Evolutionary conservation across 2,797 vertebrate species (phyloP).

Genomic region (Sebastes ruberrimus): DNA sequence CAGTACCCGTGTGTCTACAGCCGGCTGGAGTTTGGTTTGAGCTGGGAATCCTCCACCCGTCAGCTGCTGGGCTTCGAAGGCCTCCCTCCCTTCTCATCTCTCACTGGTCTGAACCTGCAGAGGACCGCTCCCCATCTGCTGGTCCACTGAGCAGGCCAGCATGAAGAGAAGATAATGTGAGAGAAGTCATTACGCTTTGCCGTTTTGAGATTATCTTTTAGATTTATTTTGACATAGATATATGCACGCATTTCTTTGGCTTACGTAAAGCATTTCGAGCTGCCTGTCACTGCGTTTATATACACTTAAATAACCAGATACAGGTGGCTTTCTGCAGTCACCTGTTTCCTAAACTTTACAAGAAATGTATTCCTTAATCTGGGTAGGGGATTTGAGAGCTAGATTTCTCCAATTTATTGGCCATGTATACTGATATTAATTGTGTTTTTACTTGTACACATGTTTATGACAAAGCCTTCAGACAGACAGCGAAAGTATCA

Average conservation of each 20-base stretch:
- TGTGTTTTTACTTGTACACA: not conserved
- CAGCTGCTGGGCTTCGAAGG: conserved; percentile 79
- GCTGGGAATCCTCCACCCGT: conserved; percentile 86
- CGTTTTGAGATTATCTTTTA: not conserved
- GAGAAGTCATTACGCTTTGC: not conserved
- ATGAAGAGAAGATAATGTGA: not conserved
- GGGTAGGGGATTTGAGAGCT: not conserved
- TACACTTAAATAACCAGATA: not conserved
- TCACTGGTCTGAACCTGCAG: conserved; percentile 51
- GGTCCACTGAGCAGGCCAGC: conserved; percentile 8
- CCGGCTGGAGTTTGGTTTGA: conserved; percentile 85
- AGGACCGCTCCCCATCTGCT: not conserved
- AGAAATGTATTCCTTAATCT: not conserved
- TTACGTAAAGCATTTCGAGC: not conserved
- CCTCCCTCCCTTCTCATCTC: conserved; percentile 52
- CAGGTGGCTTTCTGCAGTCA: not conserved
- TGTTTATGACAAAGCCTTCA: not conserved
- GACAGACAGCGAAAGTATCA: not conserved
- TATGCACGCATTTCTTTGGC: not conserved
- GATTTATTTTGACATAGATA: not conserved
- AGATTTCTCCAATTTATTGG: not conserved
- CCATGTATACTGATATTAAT: not conserved
- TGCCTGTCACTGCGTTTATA: not conserved
- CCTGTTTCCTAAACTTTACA: not conserved
- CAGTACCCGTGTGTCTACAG: conserved; percentile 85